phyloP scores from a whole-genome alignment of 2,797 vertebrate species.

The Jordanella pulchra region DNA sequence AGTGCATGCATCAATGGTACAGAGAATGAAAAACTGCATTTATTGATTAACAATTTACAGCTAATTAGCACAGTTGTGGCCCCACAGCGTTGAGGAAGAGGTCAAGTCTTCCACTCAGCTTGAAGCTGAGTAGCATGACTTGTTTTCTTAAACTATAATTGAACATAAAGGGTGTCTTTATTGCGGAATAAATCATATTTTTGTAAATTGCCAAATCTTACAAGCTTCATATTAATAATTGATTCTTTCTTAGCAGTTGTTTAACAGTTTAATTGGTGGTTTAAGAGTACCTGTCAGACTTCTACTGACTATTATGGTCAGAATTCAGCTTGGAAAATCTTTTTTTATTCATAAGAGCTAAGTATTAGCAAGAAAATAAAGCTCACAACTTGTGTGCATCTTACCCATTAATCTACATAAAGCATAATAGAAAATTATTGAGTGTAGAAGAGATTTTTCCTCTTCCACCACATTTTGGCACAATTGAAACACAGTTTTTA shows the following conservation, averaged over 20 bases:
- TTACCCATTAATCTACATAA: constrained; percentile 42
- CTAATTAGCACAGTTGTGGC: constrained; percentile 31
- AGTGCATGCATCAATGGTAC: constrained; percentile 47
- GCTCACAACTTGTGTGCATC: constrained; percentile 42
- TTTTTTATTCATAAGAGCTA: constrained; percentile 22
- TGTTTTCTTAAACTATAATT: constrained; percentile 4
- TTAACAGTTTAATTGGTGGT: constrained; percentile 56
- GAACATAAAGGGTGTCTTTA: constrained; percentile 20
- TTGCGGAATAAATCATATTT: constrained; percentile 11
- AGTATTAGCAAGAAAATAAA: constrained; percentile 26
- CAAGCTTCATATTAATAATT: constrained; percentile 51
- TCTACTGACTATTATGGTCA: constrained; percentile 61
- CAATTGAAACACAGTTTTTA: constrained; percentile 42
- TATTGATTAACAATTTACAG: constrained; percentile 45
- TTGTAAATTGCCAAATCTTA: constrained; percentile 20
- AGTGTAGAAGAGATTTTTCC: constrained; percentile 36
- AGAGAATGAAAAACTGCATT: constrained; percentile 43
- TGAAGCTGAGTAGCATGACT: constrained; percentile 22
- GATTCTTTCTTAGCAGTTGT: constrained; percentile 37
- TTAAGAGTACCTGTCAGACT: constrained; percentile 56
- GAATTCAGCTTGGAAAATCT: constrained; percentile 46
- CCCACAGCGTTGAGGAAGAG: constrained; percentile 12
- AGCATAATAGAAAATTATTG: constrained; percentile 20
- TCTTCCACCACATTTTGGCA: constrained; percentile 20
- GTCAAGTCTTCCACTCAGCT: constrained; percentile 25